phyloP scores from a whole-genome alignment of 2,888 invertebrate species.

The Dusona sp. region DNA sequence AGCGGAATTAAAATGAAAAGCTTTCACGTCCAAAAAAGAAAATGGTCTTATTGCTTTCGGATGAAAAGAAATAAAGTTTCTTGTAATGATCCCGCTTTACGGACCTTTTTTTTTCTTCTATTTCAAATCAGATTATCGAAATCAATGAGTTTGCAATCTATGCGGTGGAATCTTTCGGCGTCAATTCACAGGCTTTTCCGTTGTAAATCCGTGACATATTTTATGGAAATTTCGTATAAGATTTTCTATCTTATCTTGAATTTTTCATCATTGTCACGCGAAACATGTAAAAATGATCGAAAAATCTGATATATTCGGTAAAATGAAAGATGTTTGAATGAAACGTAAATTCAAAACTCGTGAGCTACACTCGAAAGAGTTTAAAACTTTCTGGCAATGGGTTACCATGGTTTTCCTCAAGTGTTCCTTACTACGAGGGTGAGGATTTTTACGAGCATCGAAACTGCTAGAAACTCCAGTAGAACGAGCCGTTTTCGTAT shows the following conservation, averaged over 20 bases:
- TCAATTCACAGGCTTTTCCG: neutral
- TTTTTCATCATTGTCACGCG: neutral
- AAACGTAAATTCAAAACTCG: conserved; percentile 26
- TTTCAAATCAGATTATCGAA: neutral
- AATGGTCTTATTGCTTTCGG: neutral
- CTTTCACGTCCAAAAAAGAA: neutral
- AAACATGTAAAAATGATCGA: neutral
- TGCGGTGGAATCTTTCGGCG: neutral
- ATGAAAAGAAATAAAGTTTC: neutral
- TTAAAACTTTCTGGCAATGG: conserved; percentile 46
- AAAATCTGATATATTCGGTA: neutral
- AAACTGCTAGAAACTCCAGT: conserved; percentile 42
- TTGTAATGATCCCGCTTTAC: neutral
- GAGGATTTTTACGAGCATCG: conserved; percentile 39
- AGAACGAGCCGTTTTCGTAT: conserved; percentile 39
- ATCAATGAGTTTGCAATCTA: neutral
- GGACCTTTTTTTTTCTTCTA: neutral
- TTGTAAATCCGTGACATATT: neutral
- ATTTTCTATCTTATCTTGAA: neutral
- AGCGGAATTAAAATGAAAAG: neutral
- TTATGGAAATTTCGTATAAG: neutral
- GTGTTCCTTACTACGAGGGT: conserved; percentile 34
- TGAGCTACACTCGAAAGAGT: neutral
- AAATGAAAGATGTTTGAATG: neutral
- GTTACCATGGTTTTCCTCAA: conserved; percentile 51